Evolutionary conservation across 2,797 vertebrate species (phyloP).

Genomic region (Anolis apletophallus): DNA sequence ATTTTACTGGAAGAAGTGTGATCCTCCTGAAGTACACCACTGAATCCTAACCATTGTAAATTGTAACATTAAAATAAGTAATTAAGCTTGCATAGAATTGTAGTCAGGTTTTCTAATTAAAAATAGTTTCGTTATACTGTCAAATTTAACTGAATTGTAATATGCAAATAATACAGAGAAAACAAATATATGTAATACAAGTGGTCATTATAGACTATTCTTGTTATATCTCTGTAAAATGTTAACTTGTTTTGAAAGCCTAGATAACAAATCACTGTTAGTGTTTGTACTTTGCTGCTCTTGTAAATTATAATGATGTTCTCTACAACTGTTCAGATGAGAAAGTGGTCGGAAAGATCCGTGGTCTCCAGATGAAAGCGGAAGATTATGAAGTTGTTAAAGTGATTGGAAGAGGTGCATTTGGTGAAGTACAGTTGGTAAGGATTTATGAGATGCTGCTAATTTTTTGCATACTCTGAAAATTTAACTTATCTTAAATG

Average conservation of each 20-base stretch:
- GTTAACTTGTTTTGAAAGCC: conserved; percentile 34
- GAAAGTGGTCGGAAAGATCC: conserved; percentile 88
- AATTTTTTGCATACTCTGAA: not conserved
- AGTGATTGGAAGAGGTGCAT: conserved; percentile 98
- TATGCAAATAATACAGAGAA: not conserved
- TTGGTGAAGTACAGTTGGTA: conserved; percentile 98
- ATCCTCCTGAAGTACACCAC: not conserved
- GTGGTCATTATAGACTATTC: not conserved
- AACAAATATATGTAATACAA: not conserved
- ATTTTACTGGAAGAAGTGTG: not conserved
- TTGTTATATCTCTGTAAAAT: not conserved
- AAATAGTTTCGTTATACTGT: not conserved
- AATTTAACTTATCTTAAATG: not conserved
- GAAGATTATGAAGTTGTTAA: conserved; percentile 98
- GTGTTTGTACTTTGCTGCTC: not conserved
- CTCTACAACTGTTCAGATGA: conserved; percentile 85
- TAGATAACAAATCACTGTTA: not conserved
- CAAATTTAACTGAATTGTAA: not conserved
- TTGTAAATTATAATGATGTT: not conserved
- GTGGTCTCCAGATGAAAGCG: conserved; percentile 94
- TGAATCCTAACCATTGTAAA: not conserved
- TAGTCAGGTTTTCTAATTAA: not conserved
- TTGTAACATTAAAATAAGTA: not conserved
- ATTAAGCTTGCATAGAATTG: not conserved
- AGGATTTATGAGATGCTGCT: conserved; percentile 65